Evolutionary conservation across 2,113 vertebrate species (phyloP), one percentile per base, ranked within the genome.

Genomic region (human (Homo sapiens)): DNA sequence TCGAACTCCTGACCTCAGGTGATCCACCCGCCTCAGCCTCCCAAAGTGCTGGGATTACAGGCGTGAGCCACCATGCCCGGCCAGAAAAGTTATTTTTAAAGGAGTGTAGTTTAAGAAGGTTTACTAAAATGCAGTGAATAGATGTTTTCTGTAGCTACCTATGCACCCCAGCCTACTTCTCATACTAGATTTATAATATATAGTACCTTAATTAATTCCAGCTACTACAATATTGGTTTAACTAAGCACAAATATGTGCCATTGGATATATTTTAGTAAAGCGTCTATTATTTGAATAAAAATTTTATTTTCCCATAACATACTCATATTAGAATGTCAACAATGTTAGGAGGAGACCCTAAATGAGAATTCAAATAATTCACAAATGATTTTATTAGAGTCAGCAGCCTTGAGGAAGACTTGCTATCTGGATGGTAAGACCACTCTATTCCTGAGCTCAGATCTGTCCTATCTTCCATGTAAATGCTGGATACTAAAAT

Each of bases 401-500:
- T 75, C 78, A 73, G 59, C n/a, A 76, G 52, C 43, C 68, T 89
- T 89, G 91, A 93, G 72, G 23, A 96, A 96, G 59, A 66, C 45
- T 72, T 81, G 68, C 52, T 80, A 8, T 94, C 59, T 78, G 43
- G 25, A 79, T 81, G 52, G 45, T 73, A 73, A 94, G 57, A 23
- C 30, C 12, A 48, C 57, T 80, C 52, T 93, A 8, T 43, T 86
- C 14, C 38, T 57, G 16, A 93, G 72, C 23, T 72, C n/a, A 90
- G 23, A 45, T 66, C 76, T 84, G 78, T 73, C 66, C 84, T 70
- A 27, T 84, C 78, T 78, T 92, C 66, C 90, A 72, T 8, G 43
- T n/a, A 96, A 94, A 96, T 97, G 48, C 66, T 38, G 38, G 76
- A 75, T 27, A 96, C 89, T 83, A 97, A 97, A 98, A 93, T 90